phyloP scores from a whole-genome alignment of 2,113 vertebrate species.

The Elephas maximus region DNA sequence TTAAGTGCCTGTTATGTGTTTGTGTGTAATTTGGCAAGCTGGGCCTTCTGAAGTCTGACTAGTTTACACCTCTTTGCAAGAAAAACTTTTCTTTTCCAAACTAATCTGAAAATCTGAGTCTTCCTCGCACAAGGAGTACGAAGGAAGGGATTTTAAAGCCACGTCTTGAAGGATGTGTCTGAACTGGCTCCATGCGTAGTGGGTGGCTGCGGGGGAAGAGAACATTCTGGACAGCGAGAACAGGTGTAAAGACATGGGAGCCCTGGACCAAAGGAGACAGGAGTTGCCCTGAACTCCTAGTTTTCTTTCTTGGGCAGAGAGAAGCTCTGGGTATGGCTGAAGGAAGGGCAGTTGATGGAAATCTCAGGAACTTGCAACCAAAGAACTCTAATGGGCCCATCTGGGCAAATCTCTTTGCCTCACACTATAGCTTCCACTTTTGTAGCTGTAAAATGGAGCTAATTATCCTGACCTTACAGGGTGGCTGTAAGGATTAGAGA shows the following conservation, averaged over 20 bases:
- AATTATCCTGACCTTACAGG: background rate
- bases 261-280: background rate
- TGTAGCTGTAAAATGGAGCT: background rate
- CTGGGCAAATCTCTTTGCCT: background rate
- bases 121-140: fast-evolving
- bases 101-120: background rate
- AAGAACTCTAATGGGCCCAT: background rate
- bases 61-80: background rate
- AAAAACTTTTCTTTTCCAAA: conserved; percentile 3
- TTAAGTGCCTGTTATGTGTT: background rate
- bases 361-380: background rate
- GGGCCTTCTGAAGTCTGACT: background rate
- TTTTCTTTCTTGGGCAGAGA: background rate
- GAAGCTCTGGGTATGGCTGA: background rate
- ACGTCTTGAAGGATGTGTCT: background rate
- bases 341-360: background rate
- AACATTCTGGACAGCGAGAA: background rate
- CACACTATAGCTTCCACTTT: background rate
- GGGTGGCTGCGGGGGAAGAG: background rate
- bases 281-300: background rate
- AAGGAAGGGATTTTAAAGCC: background rate
- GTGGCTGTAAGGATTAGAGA: background rate
- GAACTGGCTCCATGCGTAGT: background rate
- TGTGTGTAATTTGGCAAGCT: background rate
- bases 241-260: background rate